Evolutionary conservation across 1,140 invertebrate species (phyloP).

Genomic region (Zaprionus capensis): DNA sequence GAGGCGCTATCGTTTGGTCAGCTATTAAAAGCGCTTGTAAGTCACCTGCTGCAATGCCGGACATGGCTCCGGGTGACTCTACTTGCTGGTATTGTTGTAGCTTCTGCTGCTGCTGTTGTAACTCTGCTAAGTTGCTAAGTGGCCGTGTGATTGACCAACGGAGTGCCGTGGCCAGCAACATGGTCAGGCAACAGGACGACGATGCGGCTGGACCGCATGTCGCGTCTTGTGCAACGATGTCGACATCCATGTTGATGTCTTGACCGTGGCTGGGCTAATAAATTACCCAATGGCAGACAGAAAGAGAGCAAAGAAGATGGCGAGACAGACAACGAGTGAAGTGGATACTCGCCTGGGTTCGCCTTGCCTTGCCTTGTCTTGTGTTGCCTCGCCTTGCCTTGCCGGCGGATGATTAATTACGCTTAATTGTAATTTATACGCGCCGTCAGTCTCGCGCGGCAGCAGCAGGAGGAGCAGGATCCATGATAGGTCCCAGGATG

Average conservation of each 20-base stretch:
- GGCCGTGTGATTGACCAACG: conserved; percentile 68
- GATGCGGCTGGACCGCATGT: conserved; percentile 70
- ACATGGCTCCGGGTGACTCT: neutral
- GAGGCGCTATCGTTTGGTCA: conserved; percentile 12
- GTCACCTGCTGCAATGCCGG: conserved; percentile 41
- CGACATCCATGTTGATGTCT: conserved; percentile 43
- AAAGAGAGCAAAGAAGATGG: neutral
- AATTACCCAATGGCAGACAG: conserved; percentile 34
- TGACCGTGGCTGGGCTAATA: conserved; percentile 40
- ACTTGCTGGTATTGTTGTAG: conserved; percentile 31
- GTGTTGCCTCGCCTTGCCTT: neutral
- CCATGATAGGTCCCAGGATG: neutral
- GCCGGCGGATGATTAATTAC: conserved; percentile 71
- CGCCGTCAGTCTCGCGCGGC: conserved; percentile 22
- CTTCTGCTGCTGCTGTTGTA: conserved; percentile 44
- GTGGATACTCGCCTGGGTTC: neutral
- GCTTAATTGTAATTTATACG: conserved; percentile 80
- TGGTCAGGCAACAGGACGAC: conserved; percentile 41
- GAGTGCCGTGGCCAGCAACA: conserved; percentile 25
- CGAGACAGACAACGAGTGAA: conserved; percentile 10
- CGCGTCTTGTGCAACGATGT: conserved; percentile 58
- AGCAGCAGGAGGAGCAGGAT: neutral
- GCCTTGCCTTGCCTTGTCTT: neutral
- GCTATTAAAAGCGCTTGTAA: conserved; percentile 54
- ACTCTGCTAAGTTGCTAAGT: conserved; percentile 45